Base-by-base conservation (phyloP, 1,140 invertebrate species). In the Nymphalis io region DNA sequence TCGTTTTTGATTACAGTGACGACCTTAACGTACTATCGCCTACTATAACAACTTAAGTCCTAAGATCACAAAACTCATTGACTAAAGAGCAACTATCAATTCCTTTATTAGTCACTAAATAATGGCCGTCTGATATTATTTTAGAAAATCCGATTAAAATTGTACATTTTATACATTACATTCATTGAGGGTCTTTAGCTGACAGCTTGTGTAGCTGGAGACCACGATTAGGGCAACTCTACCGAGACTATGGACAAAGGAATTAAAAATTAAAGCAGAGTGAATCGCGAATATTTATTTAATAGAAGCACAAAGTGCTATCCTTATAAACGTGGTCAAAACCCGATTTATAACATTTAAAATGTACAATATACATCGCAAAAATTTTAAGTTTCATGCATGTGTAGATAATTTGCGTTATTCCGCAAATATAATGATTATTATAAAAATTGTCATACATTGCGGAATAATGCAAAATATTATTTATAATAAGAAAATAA, bases 11-110 rank as follows among this genome's bases (percentile, higher is more conserved):
- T 21, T 55, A 55, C 13, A 55, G 16, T 15, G 20, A 55, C 20
- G 23, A 55, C 13, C 51, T 42, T 42, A 62, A 62, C 16, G 51
- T 18, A 15, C 51, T 64, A 64, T 39, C 38, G 51, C 33, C 51
- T 68, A 68, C 62, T 61, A 71, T 71, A 80, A 75, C 73, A 72
- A 74, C 65, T 81, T 83, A 77, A 79, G 60, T 78, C 74, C 84
- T 87, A 86, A 82, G 80, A 87, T 89, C 85, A 87, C 86, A 88
- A 76, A 86, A 81, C 73, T 76, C 79, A 88, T 87, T 85, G 78
- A 87, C 83, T 86, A 86, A 76, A 81, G 78, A 81, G 65, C 83
- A 78, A 85, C 75, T 74, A 81, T 86, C 81, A 85, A 88, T 84
- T 87, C 81, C 81, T 79, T 84, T 75, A 66, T 60, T 68, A 70